Evolutionary conservation across 2,797 vertebrate species (phyloP), one percentile per base, ranked within the genome.

Genomic region (Psittacula echo): DNA sequence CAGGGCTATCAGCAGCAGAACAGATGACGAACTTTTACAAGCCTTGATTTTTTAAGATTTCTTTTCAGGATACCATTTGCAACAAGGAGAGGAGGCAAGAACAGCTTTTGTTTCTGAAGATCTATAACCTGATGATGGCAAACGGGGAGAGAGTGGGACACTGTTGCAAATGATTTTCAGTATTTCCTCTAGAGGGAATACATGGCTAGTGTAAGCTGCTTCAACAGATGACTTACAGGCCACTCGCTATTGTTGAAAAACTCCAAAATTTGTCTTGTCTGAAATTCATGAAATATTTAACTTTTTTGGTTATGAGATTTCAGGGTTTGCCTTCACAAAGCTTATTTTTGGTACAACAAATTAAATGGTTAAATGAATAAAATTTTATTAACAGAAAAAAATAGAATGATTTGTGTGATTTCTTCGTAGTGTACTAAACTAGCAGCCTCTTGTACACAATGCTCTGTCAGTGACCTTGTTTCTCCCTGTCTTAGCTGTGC

Each of bases 161-260:
- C 37, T 77, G 64, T 24, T 82, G 83, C 85, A 91, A 71, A 72
- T 67, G 41, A 42, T 79, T 94, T 91, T 90, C 94, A 93, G 0
- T 80, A n/a, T 81, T 96, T 94, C 83, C 90, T 94, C 91, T 68
- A 84, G 78, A 85, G 90, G 94, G 94, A 96, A 94, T 67, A 75
- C 53, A 71, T 16, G 67, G 77, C 67, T 81, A 42, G 44, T 12
- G 44, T 5, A 58, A 95, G 82, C 47, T 39, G 91, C 76, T 92
- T 48, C 76, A 41, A 61, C 42, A 85, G 89, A 41, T 5, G 13
- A 72, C 85, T 84, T 68, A 58, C 34, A 66, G 80, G 66, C 66
- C 62, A 70, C 71, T 85, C 0, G 0, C 74, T 92, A 64, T 73
- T 88, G 89, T 71, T 93, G 94, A 95, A 90, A 94, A 93, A 90